Base-by-base conservation (phyloP, 1,140 invertebrate genomes). In the Rhyacophila brunnea region DNA sequence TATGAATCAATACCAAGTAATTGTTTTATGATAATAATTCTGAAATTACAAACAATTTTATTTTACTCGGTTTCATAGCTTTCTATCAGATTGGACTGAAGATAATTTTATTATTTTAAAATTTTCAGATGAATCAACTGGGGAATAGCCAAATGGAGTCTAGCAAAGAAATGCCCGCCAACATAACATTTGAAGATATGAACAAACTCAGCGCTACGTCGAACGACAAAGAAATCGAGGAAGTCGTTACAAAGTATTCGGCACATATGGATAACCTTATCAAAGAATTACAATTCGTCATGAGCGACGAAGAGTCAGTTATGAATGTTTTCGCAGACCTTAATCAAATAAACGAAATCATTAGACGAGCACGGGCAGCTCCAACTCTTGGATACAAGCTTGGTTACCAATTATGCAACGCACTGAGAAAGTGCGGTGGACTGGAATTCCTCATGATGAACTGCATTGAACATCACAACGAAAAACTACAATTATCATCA, bases 311-410 rank as follows among this genome's bases (percentile, higher is more conserved):
- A 68, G 70, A 75, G 44, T 77, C 72, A 53, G 78, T 74, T 66
- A 80, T 78, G 70, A 85, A 84, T 69, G 82, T 83, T 19, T 81
- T 83, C 20, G 70, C 74, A 48, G 79, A 86, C 34, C 73, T 93
- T 48, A 84, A 90, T 65, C 84, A 87, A 69, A 84, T 92, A 45
- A 91, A 90, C 71, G 88, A 92, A 68, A 89, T 92, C 67, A 84
- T 93, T 36, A 77, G 83, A 11, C 87, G 88, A 72, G 95, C 96
- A 2, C 98, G 95, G 95, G 88, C 91, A 2, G 92, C 97, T 1
- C 95, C 95, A 0, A 92, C 92, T 0, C 88, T 94, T 70, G 95
- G 95, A 0, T 91, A 96, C 68, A 88, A 91, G 67, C 74, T 92
- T 5, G 89, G 89, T 17, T 90, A 88, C 64, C 85, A 84, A 1